Conservation (phyloP, 92 coral and sea anemone genomes). For the Meandrina meandrites region DNA sequence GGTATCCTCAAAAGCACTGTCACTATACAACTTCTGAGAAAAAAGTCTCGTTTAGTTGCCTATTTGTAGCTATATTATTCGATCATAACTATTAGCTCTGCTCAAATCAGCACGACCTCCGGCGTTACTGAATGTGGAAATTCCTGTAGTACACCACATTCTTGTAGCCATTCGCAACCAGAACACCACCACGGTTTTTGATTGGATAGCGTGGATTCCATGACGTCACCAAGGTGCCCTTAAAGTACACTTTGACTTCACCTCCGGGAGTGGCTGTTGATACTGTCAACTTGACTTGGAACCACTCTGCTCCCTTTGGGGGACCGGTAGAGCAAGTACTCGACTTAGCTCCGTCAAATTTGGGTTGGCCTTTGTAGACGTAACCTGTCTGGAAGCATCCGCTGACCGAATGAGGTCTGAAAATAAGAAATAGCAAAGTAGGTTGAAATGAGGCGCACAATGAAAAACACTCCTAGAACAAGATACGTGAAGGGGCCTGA, state of each 20-base stretch:
- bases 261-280: constrained; percentile 23
- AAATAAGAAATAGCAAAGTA: neutral
- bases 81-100: neutral
- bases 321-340: constrained; percentile 55
- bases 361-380: constrained; percentile 54
- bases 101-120: neutral
- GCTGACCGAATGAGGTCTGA: constrained; percentile 57
- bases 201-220: constrained; percentile 52
- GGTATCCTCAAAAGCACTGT: too few species aligned
- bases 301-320: constrained; percentile 69
- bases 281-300: constrained; percentile 39
- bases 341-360: constrained; percentile 33
- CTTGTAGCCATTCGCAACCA: constrained; percentile 80
- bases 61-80: neutral
- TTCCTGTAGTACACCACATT: constrained; percentile 62
- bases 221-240: constrained; percentile 31
- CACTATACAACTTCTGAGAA: too few species aligned
- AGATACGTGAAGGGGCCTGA: neutral
- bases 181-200: constrained; percentile 65
- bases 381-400: constrained; percentile 73
- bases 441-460: neutral
- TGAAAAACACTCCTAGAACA: neutral
- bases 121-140: constrained; percentile 13
- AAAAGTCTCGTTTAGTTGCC: too few species aligned
- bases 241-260: constrained; percentile 45